These are phyloP conservation scores for Syritta pipiens DNA, from an alignment of 2,888 invertebrate genomes.

Conservation along the genomic window DNA sequence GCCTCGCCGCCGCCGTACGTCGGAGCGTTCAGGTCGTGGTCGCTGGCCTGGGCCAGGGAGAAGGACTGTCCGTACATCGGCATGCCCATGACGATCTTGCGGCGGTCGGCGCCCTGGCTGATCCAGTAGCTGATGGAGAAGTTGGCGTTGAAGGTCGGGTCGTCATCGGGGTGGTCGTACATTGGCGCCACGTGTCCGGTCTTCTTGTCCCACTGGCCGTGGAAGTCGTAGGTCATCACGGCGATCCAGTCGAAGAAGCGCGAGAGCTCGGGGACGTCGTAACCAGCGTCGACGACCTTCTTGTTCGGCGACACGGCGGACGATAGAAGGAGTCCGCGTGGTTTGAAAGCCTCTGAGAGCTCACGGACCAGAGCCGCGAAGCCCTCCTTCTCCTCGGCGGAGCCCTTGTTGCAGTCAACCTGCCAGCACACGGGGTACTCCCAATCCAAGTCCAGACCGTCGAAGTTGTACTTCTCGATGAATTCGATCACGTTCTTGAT, in stretches of 20 bases:
- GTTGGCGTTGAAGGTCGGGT: conserved; percentile 90
- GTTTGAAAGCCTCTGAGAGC: conserved; percentile 85
- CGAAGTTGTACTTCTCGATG: conserved; percentile 89
- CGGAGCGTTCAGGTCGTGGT: conserved; percentile 86
- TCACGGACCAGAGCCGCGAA: conserved; percentile 89
- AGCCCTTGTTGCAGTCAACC: conserved; percentile 91
- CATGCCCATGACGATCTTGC: conserved; percentile 91
- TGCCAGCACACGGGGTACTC: conserved; percentile 97
- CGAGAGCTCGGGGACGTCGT: conserved; percentile 88
- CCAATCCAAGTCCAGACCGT: conserved; percentile 96
- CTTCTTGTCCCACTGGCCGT: conserved; percentile 94
- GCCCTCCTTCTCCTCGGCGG: conserved; percentile 88
- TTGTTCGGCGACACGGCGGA: conserved; percentile 93
- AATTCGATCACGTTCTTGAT: conserved; percentile 88
- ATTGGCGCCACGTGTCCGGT: conserved; percentile 95
- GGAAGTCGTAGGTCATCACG: conserved; percentile 94
- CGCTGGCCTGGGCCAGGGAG: conserved; percentile 84
- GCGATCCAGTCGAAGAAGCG: conserved; percentile 92
- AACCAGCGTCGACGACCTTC: conserved; percentile 90
- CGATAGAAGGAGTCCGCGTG: conserved; percentile 86
- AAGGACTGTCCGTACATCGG: conserved; percentile 95
- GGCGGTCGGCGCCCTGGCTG: conserved; percentile 86
- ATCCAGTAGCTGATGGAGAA: conserved; percentile 94
- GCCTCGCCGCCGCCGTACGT: conserved; percentile 94
- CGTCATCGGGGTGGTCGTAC: conserved; percentile 87